A percentile compares a stretch with the other conserved stretches of the same genome.
Evolutionary conservation across 2,888 invertebrate species (phyloP).

Genomic region (Xestia ashworthii): DNA sequence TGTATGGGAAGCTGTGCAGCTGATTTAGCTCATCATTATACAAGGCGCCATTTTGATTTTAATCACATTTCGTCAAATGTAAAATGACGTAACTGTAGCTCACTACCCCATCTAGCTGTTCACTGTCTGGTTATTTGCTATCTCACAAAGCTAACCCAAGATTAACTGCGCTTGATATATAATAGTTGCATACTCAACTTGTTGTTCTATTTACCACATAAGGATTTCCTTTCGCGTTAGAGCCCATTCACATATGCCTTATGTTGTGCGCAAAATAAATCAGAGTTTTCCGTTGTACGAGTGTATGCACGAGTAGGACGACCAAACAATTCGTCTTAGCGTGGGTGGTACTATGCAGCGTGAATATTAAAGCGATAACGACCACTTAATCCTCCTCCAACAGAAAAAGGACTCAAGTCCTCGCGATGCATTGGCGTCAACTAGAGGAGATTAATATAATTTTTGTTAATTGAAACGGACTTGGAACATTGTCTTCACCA

Average conservation of each 20-base stretch:
- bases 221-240: conserved; percentile 50
- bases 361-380: conserved; percentile 62
- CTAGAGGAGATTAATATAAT: conserved; percentile 82
- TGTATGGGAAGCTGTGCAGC: not conserved
- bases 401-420: conserved; percentile 52
- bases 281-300: conserved; percentile 38
- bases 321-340: conserved; percentile 45
- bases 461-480: conserved; percentile 86
- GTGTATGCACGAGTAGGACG: conserved; percentile 21
- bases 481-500: conserved; percentile 78
- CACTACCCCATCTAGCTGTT: not conserved
- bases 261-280: conserved; percentile 51
- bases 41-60: not conserved
- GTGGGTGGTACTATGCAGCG: conserved; percentile 59
- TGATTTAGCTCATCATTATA: not conserved
- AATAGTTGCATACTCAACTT: conserved; percentile 12
- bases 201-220: conserved; percentile 50
- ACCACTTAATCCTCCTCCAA: conserved; percentile 53
- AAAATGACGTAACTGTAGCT: conserved; percentile 12
- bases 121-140: not conserved
- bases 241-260: conserved; percentile 20
- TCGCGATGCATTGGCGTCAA: conserved; percentile 80
- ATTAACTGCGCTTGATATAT: conserved; percentile 22
- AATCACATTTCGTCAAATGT: not conserved
- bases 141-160: conserved; percentile 5